Evolutionary conservation across 1,140 invertebrate species (phyloP), one percentile per base, ranked within the genome.

Genomic region (Pantala flavescens): DNA sequence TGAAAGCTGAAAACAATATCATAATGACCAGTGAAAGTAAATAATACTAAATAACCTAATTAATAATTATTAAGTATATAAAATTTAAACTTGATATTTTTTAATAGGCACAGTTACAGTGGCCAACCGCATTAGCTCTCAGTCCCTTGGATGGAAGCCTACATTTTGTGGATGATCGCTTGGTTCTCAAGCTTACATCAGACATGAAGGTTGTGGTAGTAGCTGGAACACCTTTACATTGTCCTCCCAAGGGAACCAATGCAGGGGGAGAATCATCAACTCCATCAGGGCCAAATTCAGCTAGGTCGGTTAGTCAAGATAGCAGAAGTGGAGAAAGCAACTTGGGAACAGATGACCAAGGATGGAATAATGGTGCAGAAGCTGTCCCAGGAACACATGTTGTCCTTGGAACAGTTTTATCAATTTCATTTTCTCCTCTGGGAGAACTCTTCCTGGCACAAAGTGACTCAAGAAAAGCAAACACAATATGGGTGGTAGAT

Each of bases 381-480:
- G 85, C 86, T 49, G 87, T 88, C 42, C 42, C 71, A 9, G 49
- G 49, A 16, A 63, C 49, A 63, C 49, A 63, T 63, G n/a, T 63
- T 76, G 85, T 90, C 0, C 81, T 93, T 0, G 92, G 92, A 14
- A 92, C 91, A 0, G 90, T 94, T 3, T 80, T 91, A 55, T 91
- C 91, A 9, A 88, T 99, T 76, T 89, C 95, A 0, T 98, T 98
- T 82, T 93, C 93, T 76, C 93, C 95, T 0, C 92, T 90, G 79
- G 97, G 97, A 9, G 93, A 98, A 80, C 84, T 98, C 0, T 98
- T 96, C 80, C 91, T 98, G 72, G 94, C 96, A 0, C 95, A 97
- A 82, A 94, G 93, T 74, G 94, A 98, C 82, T 93, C 93, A 0
- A 90, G 94, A 78, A 89, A 92, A 75, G 89, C 94, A 0, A 97